Base-by-base conservation (phyloP, 2,888 invertebrate genomes). In the Bembecia ichneumoniformis region DNA sequence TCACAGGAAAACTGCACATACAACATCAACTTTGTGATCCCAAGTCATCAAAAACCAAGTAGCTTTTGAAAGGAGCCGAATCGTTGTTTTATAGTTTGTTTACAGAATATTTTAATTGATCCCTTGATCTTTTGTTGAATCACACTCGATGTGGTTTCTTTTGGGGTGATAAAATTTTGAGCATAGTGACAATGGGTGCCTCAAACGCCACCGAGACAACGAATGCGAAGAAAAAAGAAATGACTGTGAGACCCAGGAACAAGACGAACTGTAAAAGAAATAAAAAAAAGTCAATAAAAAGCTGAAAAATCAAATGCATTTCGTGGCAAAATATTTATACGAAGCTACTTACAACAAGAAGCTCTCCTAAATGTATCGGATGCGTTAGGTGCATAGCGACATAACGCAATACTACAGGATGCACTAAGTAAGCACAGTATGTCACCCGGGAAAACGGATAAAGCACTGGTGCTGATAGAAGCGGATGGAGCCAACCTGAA, bases 381-480 rank as follows among this genome's bases (percentile, higher is more conserved):
- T 93, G 91, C 65, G 95, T 94, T 76, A 94, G 90, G 58, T 92
- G 92, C 90, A 96, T 93, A 45, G 93, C 93, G 66, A 94, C 92
- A 62, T 91, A 88, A 59, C 95, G 90, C 63, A 96, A 92, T 53
- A 94, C 91, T 49, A 96, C 91, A 0, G 95, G 95, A 77, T 96
- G 95, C 53, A 96, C 90, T 55, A 96, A 87, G 76, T 95, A 96
- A 0, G 95, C 93, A 74, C 95, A 96, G 77, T 96, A 96, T 45
- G 95, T 96, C 13, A 95, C 93, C 58, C 95, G 88, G 49, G 95
- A 95, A 80, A 95, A 93, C 51, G 95, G 95, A 79, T 95, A 95
- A 50, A 95, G 82, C 53, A 92, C 89, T 7, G 94, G 92, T 28
- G 94, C 90, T 1, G 95, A 92, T 11, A 96, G 87, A 63, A 95